Conservation (phyloP, 2,888 invertebrate species). For the Oxyteleia sp. region DNA sequence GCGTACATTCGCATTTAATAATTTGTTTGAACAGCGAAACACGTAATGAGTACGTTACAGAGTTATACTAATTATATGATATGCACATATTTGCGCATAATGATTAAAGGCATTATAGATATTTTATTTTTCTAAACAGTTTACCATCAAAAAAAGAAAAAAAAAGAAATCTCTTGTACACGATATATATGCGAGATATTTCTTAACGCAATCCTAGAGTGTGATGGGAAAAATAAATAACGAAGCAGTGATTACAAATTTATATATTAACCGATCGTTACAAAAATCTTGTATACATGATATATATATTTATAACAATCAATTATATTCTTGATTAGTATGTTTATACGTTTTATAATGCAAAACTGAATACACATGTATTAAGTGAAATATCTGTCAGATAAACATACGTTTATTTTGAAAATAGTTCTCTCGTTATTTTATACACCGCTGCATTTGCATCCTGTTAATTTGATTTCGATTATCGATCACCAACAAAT, state of each 20-base stretch:
- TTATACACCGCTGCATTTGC: slow-evolving; percentile 27
- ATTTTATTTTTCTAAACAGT: slow-evolving; percentile 46
- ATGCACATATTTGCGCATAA: slow-evolving; percentile 18
- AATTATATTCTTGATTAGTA: slow-evolving; percentile 81
- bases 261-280: slow-evolving; percentile 38
- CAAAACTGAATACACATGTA: slow-evolving; percentile 76
- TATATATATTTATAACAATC: slow-evolving; percentile 81
- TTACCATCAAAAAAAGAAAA: slow-evolving; percentile 3
- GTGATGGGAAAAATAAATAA: slow-evolving; percentile 22
- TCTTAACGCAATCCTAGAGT: slow-evolving; percentile 29
- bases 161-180: slow-evolving; percentile 17
- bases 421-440: slow-evolving; percentile 69
- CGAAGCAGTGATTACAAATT: slow-evolving; percentile 25
- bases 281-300: slow-evolving; percentile 30
- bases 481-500: too few relatives aligned
- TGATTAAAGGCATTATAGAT: slow-evolving; percentile 19
- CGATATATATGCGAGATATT: slow-evolving; percentile 23
- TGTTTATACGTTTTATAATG: slow-evolving; percentile 85
- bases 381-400: slow-evolving; percentile 79
- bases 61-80: slow-evolving; percentile 4
- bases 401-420: slow-evolving; percentile 80
- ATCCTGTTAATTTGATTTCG: too few relatives aligned
- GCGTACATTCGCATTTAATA: too few relatives aligned
- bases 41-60: too few relatives aligned
- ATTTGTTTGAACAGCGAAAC: too few relatives aligned